Conservation (phyloP, 1,140 invertebrate genomes). For the Harpegnathos saltator region DNA sequence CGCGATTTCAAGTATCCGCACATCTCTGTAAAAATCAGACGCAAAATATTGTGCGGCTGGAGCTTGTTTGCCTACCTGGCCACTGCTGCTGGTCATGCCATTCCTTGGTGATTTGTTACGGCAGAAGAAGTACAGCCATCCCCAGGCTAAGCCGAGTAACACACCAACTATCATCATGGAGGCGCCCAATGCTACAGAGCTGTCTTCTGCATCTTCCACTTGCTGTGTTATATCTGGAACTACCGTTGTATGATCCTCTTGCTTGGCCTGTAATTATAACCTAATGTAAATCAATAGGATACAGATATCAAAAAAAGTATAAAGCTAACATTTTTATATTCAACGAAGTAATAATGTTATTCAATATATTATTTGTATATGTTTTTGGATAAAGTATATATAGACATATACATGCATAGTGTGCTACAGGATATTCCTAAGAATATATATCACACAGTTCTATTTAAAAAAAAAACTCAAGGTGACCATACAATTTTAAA, state of each 20-base stretch:
- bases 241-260: slow-evolving; percentile 13
- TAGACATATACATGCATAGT: too few species aligned
- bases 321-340: background rate
- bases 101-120: slow-evolving; percentile 81
- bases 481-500: too few species aligned
- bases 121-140: slow-evolving; percentile 81
- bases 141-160: slow-evolving; percentile 77
- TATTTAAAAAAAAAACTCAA: too few species aligned
- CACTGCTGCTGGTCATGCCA: slow-evolving; percentile 81
- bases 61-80: slow-evolving; percentile 80
- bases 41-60: slow-evolving; percentile 39
- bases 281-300: background rate
- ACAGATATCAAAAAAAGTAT: background rate
- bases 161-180: slow-evolving; percentile 80
- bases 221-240: slow-evolving; percentile 76
- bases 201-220: slow-evolving; percentile 65
- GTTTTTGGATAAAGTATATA: too few species aligned
- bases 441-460: too few species aligned
- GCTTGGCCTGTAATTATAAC: slow-evolving; percentile 47
- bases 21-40: background rate
- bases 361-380: background rate
- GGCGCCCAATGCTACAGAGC: slow-evolving; percentile 79
- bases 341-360: too few species aligned
- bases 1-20: too few species aligned
- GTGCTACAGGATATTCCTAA: too few species aligned